Conservation (phyloP, 2,888 invertebrate species). For the Taenaris catops region DNA sequence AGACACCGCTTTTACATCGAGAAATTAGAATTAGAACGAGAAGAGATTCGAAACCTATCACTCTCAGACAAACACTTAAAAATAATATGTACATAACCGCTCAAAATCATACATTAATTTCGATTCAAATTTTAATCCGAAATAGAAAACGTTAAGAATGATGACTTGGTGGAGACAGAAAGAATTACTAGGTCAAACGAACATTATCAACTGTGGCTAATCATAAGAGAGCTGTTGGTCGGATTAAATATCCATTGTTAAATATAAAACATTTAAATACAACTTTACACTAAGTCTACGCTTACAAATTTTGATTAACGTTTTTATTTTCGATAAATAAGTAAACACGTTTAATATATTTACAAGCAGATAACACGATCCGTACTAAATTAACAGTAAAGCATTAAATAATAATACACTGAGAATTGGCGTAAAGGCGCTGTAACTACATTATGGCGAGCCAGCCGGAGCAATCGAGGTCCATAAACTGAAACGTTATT, state of each 20-base stretch:
- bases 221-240: constrained; percentile 75
- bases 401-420: constrained; percentile 79
- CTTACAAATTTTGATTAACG: constrained; percentile 70
- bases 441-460: constrained; percentile 69
- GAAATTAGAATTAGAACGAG: constrained; percentile 48
- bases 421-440: constrained; percentile 78
- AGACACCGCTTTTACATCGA: constrained; percentile 34
- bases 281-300: constrained; percentile 78
- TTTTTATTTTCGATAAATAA: constrained; percentile 69
- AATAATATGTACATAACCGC: constrained; percentile 73
- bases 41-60: constrained; percentile 76
- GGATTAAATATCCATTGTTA: constrained; percentile 74
- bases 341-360: constrained; percentile 75
- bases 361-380: constrained; percentile 76
- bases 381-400: constrained; percentile 69
- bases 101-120: constrained; percentile 68
- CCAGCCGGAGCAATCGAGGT: constrained; percentile 55
- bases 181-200: constrained; percentile 49
- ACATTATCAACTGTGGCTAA: constrained; percentile 58
- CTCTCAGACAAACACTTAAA: constrained; percentile 72
- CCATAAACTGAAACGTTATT: constrained; percentile 27
- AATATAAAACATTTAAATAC: constrained; percentile 77
- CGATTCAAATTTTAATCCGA: constrained; percentile 30
- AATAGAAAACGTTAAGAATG: constrained; percentile 43
- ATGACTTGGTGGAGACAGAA: constrained; percentile 36